Percentiles rank a stretch among this genome's conserved stretches.
These are phyloP conservation scores for Poecilia picta DNA, from an alignment of 2,797 vertebrate genomes.

Conservation along the genomic window DNA sequence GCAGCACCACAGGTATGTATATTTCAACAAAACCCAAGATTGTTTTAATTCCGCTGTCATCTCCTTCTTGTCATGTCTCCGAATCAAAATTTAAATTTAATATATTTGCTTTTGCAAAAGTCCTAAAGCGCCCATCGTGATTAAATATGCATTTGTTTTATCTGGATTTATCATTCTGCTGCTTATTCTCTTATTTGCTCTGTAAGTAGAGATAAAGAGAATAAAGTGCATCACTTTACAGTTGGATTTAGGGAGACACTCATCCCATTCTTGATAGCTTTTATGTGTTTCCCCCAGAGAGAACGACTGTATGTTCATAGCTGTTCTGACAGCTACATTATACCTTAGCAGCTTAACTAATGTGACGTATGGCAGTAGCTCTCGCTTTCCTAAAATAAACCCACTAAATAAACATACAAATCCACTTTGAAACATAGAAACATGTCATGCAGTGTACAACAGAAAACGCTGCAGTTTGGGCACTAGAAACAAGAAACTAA, in stretches of 20 bases:
- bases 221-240: constrained; percentile 43
- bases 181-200: constrained; percentile 54
- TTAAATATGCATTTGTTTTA: constrained; percentile 67
- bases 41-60: constrained; percentile 33
- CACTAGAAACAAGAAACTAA: constrained; percentile 17
- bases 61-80: constrained; percentile 27
- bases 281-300: constrained; percentile 24
- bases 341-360: constrained; percentile 4
- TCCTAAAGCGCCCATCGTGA: constrained; percentile 41
- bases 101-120: constrained; percentile 34
- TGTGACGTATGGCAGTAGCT: constrained; percentile 14
- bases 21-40: constrained; percentile 38
- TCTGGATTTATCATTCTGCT: constrained; percentile 55
- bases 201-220: constrained; percentile 59
- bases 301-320: constrained; percentile 10
- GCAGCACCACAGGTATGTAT: constrained; percentile 46
- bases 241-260: constrained; percentile 30
- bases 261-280: constrained; percentile 39
- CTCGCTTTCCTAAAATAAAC: not conserved
- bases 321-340: constrained; percentile 12
- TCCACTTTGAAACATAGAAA: constrained; percentile 14
- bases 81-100: constrained; percentile 52
- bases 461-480: constrained; percentile 1
- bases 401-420: not conserved
- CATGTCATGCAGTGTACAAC: not conserved